Conservation (phyloP, 2,113 vertebrate species). For the Varanus salvator region DNA sequence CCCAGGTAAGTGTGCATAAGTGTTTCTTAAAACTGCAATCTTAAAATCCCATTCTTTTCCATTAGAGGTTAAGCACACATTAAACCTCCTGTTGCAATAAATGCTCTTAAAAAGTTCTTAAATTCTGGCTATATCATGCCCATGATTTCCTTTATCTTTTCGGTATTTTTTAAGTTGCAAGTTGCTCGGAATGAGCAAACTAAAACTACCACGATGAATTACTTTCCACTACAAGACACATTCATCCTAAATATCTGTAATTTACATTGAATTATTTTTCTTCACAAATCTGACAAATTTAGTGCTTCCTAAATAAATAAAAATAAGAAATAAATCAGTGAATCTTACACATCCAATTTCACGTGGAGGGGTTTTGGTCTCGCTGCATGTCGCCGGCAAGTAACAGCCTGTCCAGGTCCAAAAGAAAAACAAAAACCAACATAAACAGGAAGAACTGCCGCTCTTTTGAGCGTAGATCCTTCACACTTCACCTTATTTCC, state of each 20-base stretch:
- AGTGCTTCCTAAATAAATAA: neutral
- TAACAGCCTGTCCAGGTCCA: neutral
- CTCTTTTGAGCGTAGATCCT: neutral
- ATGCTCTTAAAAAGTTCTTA: neutral
- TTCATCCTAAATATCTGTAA: neutral
- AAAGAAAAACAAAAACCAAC: neutral
- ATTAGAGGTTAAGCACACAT: neutral
- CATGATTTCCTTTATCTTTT: neutral
- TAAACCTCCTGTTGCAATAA: neutral
- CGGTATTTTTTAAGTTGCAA: neutral
- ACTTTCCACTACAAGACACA: neutral
- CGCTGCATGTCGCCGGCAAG: neutral
- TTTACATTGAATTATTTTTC: neutral
- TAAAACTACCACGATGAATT: neutral
- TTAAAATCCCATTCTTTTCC: neutral
- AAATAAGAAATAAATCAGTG: neutral
- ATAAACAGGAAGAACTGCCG: constrained; percentile 10
- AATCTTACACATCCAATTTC: neutral
- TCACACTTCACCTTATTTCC: neutral
- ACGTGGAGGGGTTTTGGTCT: neutral
- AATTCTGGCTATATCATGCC: neutral
- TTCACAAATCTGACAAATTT: neutral
- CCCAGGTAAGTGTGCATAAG: no score
- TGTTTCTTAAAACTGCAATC: no score
- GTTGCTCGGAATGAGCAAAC: neutral